Conservation (phyloP, 1,140 invertebrate species). For the Lethocerus indicus region DNA sequence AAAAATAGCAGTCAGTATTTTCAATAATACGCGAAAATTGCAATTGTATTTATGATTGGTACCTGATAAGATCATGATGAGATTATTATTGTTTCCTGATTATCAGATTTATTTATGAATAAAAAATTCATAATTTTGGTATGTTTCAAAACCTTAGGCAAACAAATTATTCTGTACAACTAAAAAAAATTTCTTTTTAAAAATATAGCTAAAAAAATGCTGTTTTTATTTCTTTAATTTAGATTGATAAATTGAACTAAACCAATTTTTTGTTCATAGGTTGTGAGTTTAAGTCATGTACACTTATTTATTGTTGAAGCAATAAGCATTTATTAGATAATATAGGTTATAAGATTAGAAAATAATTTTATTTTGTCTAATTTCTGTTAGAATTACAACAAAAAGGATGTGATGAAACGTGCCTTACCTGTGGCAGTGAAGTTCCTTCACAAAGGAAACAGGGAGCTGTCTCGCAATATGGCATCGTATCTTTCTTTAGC, state of each 20-base stretch:
- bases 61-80: no score
- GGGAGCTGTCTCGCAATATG: conserved; percentile 73
- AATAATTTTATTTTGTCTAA: conserved; percentile 13
- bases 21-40: no score
- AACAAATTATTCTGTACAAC: no score
- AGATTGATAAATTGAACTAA: neutral
- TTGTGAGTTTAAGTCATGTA: neutral
- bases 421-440: conserved; percentile 80
- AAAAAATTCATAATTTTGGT: no score
- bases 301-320: neutral
- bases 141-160: no score
- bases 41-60: no score
- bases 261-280: neutral
- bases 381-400: conserved; percentile 63
- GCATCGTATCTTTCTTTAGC: conserved; percentile 81
- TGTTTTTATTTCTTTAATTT: neutral
- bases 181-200: neutral
- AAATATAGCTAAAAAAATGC: no score
- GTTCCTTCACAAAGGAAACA: conserved; percentile 77
- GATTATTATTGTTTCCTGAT: no score
- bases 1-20: no score
- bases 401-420: conserved; percentile 72
- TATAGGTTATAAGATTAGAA: neutral
- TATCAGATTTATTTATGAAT: no score
- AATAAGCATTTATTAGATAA: neutral